Base-by-base conservation (phyloP, 2,113 vertebrate genomes). In the Microtus pennsylvanicus region DNA sequence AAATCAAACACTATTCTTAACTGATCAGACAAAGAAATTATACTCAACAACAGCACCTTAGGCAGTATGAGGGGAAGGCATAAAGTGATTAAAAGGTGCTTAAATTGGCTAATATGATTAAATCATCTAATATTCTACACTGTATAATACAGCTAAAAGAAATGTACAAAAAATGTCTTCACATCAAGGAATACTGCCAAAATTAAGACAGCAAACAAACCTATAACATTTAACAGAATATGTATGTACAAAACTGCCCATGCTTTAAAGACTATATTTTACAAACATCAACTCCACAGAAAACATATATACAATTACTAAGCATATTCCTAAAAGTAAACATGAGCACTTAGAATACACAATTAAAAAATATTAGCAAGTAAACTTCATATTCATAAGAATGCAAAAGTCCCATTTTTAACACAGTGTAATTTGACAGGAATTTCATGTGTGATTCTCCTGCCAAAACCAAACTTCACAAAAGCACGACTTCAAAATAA, bases 161-260 rank as follows among this genome's bases (percentile, higher is more conserved):
- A 98, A 98, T 98, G 99, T 99, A 99, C 99, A 99, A 98, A 99
- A 99, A 99, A 99, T 98, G 98, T 99, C 99, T 99, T 99, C 99
- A 99, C 97, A 98, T 99, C 98, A 98, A 99, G 99, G 98, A 99
- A 98, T 98, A 99, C 97, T 98, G 99, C 98, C 98, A 98, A 98
- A 98, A 98, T 98, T 98, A 98, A 98, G 98, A 65, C 13, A 87
- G 5, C 4, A 85, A 85, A 63, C 2, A 78, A 72, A 92, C 38
- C 33, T 69, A 61, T 50, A 30, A 45, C 70, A 14, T 33, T 72
- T 52, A 74, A 21, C 45, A 94, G 63, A 30, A 94, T 99, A 98
- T 98, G 98, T 98, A 98, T 97, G 96, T 97, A 98, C 98, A 97
- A 99, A 99, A 99, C 96, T 98, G 97, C 98, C 98, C 98, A 98